phyloP scores from a whole-genome alignment of 2,888 invertebrate species.

The Lagria hirta region DNA sequence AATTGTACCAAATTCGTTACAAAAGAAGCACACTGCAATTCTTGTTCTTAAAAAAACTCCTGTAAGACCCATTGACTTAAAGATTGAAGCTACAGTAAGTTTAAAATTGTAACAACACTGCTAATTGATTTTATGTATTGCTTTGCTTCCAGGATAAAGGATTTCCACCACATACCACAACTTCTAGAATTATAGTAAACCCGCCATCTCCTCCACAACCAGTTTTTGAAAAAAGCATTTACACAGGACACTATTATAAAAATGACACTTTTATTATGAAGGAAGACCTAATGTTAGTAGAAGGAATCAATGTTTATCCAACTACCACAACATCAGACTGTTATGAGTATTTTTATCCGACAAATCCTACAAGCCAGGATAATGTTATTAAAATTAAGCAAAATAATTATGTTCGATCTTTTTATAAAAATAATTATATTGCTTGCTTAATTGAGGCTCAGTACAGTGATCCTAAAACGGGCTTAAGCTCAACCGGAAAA shows the following conservation, averaged over 20 bases:
- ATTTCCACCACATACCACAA: slow-evolving; percentile 1
- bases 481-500: neutral
- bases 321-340: no score
- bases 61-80: neutral
- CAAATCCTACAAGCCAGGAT: no score
- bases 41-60: slow-evolving; percentile 3
- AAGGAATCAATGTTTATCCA: slow-evolving; percentile 2
- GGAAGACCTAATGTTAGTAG: slow-evolving; percentile 1
- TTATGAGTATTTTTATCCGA: no score
- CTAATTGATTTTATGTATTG: neutral
- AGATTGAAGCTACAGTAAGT: slow-evolving; percentile 4
- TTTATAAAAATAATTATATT: slow-evolving; percentile 3
- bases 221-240: slow-evolving; percentile 1
- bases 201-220: slow-evolving; percentile 5
- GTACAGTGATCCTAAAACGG: slow-evolving; percentile 1
- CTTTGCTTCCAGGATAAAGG: slow-evolving; percentile 7
- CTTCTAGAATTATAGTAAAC: slow-evolving; percentile 2
- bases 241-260: slow-evolving; percentile 5
- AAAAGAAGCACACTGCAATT: slow-evolving; percentile 5
- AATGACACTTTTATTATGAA: slow-evolving; percentile 4
- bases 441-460: neutral
- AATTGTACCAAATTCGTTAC: slow-evolving; percentile 2
- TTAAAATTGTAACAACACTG: slow-evolving; percentile 2
- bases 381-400: no score
- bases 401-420: neutral